These are phyloP conservation scores for Tinea pellionella DNA, from an alignment of 2,888 invertebrate genomes.

Conservation along the genomic window DNA sequence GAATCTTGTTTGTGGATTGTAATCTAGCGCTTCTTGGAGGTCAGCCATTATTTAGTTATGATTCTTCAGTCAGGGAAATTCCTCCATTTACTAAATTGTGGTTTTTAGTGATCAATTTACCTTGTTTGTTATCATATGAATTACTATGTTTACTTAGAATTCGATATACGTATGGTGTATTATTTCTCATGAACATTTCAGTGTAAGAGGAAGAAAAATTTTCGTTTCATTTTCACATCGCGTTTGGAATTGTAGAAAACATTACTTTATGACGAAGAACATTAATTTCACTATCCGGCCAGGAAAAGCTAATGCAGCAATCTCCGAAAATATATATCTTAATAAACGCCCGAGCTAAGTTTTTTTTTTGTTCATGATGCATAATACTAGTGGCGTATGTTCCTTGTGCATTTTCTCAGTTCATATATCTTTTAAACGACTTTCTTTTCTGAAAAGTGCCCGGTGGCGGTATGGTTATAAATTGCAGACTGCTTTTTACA, in stretches of 20 bases:
- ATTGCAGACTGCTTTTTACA: conserved; percentile 27
- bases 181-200: too few species aligned
- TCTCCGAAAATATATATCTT: conserved; percentile 11
- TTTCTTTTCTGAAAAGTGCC: conserved; percentile 27
- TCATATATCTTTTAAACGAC: conserved; percentile 49
- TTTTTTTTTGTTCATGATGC: conserved; percentile 23
- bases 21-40: background rate
- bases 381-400: conserved; percentile 30
- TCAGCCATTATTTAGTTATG: conserved; percentile 3
- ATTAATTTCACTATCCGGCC: background rate
- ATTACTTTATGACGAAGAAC: background rate
- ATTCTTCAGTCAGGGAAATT: background rate
- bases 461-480: conserved; percentile 29
- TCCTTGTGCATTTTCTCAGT: conserved; percentile 39
- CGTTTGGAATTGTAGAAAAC: background rate
- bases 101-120: background rate
- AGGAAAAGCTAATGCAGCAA: conserved; percentile 2
- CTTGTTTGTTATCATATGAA: too few species aligned
- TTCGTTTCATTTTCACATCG: background rate
- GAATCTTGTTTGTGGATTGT: conserved; percentile 16
- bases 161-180: too few species aligned
- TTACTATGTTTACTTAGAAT: too few species aligned
- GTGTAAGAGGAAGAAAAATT: background rate
- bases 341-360: conserved; percentile 6
- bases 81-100: conserved; percentile 1